phyloP scores from a whole-genome alignment of 2,113 vertebrate species.

The Tragelaphus strepsiceros region DNA sequence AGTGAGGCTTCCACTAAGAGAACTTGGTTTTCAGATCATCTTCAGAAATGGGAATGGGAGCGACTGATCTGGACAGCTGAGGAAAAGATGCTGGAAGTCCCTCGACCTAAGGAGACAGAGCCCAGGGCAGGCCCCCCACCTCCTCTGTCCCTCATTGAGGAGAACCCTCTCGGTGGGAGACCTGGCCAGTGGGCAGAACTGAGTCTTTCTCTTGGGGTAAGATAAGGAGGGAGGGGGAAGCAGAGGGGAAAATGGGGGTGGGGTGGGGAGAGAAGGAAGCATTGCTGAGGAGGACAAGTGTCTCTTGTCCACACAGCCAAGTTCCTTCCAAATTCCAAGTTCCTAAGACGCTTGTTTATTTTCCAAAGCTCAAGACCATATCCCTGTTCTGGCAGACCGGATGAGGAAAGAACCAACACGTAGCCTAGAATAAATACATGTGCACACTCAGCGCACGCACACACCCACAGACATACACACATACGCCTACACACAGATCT shows the following conservation, averaged over 20 bases:
- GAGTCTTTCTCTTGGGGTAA: neutral
- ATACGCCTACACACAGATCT: neutral
- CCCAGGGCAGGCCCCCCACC: neutral
- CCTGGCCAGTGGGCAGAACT: neutral
- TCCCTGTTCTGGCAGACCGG: neutral
- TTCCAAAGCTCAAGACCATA: neutral
- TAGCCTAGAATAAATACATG: neutral
- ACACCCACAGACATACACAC: accelerated
- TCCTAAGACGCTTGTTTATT: neutral
- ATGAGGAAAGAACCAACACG: too few species aligned
- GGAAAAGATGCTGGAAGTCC: neutral
- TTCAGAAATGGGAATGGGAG: neutral
- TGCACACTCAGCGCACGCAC: accelerated
- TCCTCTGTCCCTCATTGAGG: neutral
- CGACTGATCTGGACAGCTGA: neutral
- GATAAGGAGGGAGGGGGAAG: neutral
- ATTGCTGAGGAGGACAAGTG: neutral
- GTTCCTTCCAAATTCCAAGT: neutral
- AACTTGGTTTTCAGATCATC: neutral
- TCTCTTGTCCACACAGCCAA: neutral
- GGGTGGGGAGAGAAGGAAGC: neutral
- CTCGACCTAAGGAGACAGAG: neutral
- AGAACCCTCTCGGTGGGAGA: neutral
- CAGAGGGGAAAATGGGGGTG: accelerated
- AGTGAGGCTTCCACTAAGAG: neutral